Evolutionary conservation across 2,888 invertebrate species (phyloP), one percentile per base, ranked within the genome.

Genomic region (Podabrus alpinus): DNA sequence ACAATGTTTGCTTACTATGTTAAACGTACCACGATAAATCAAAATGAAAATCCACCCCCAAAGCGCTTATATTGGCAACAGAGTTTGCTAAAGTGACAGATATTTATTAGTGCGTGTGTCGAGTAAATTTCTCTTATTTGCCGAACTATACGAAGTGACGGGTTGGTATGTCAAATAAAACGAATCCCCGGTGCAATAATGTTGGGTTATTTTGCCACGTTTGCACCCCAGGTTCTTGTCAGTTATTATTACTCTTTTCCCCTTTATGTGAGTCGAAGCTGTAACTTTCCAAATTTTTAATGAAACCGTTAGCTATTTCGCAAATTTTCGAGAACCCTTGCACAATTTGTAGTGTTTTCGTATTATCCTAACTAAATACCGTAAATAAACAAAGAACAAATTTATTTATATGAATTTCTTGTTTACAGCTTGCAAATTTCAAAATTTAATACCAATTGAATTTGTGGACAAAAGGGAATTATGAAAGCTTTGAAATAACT

Each of bases 101-200:
- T 77, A 77, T 77, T 75, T 77, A 77, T 77, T 77, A 77, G 77
- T 75, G 75, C 77, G 75, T 75, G 75, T 75, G 77, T 75, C 75
- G 75, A 77, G 75, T 77, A 77, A 77, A 77, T 77, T 77, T 77
- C 77, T 73, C 75, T 77, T 77, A 77, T 77, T 77, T 77, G 73
- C 77, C 77, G 71, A 77, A 77, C 75, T 77, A 77, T 75, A 77
- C 71, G 69, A 75, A 77, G 75, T 77, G 77, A 77, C 77, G 74
- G 77, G 71, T 72, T 75, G 77, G 77, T 75, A 70, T 77, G 77
- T 77, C 77, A 77, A 77, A 75, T 77, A 77, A 74, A 77, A 75
- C 75, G 73, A 75, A 75, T 77, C 77, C 73, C 77, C 77, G 75
- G 75, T 75, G 77, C 71, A 77, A 77, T 77, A 77, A 77, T 71